phyloP scores from a whole-genome alignment of 2,113 vertebrate genomes.

The Riparia riparia region DNA sequence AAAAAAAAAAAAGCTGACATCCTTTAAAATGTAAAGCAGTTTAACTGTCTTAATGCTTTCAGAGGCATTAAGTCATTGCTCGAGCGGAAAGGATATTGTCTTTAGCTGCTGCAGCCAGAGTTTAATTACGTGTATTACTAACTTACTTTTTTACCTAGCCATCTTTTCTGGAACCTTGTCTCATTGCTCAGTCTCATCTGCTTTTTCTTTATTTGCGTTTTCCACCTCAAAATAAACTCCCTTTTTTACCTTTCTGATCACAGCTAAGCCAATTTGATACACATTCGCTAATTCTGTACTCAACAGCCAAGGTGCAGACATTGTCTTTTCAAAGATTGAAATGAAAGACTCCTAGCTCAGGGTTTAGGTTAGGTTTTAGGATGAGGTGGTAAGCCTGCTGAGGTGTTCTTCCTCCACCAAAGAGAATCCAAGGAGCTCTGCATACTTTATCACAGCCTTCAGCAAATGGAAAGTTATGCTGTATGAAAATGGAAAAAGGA shows the following conservation, averaged over 20 bases:
- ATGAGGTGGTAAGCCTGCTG: background rate
- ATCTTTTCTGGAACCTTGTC: slow-evolving; percentile 46
- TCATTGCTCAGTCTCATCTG: slow-evolving; percentile 52
- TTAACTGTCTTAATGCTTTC: slow-evolving; percentile 15
- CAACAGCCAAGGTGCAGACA: background rate
- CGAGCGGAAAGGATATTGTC: slow-evolving; percentile 47
- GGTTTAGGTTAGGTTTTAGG: background rate
- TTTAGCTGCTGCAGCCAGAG: slow-evolving; percentile 18
- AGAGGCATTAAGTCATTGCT: slow-evolving; percentile 19
- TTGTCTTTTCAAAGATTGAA: slow-evolving; percentile 19
- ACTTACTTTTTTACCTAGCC: slow-evolving; percentile 52
- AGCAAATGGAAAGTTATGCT: background rate
- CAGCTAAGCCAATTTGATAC: slow-evolving; percentile 24
- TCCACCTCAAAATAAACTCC: slow-evolving; percentile 9
- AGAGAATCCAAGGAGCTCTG: background rate
- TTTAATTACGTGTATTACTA: slow-evolving; percentile 36
- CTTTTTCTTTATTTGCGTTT: slow-evolving; percentile 61
- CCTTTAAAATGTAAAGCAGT: background rate
- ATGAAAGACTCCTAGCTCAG: background rate
- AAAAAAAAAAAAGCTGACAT: background rate
- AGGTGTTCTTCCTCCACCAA: background rate
- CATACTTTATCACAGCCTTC: background rate
- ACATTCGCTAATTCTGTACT: background rate
- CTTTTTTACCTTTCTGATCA: background rate
- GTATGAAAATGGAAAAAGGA: background rate